These are phyloP conservation scores for Argynnis bischoffii DNA, from an alignment of 2,888 invertebrate species.

Conservation along the genomic window DNA sequence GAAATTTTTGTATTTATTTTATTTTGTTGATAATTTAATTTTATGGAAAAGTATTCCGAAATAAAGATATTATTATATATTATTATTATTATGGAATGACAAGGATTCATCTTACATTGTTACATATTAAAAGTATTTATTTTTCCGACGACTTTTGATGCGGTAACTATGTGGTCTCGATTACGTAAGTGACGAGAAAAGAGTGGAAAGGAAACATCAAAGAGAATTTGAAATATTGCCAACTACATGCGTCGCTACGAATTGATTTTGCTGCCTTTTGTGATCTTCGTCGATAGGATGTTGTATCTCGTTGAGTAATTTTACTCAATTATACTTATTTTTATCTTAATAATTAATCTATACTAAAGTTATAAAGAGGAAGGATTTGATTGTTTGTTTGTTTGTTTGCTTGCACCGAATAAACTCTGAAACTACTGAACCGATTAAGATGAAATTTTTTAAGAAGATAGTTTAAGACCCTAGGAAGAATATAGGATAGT, in stretches of 20 bases:
- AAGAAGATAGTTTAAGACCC: too few relatives aligned
- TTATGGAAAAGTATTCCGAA: too few relatives aligned
- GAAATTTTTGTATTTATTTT: too few relatives aligned
- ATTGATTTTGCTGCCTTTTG: slow-evolving; percentile 70
- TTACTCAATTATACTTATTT: slow-evolving; percentile 14
- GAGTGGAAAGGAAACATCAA: slow-evolving; percentile 63
- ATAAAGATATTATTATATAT: too few relatives aligned
- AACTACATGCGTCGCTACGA: slow-evolving; percentile 66
- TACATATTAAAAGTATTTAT: neutral
- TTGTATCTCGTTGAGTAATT: slow-evolving; percentile 31
- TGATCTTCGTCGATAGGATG: slow-evolving; percentile 40
- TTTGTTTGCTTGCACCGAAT: too few relatives aligned
- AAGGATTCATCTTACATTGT: neutral
- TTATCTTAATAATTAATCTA: slow-evolving; percentile 6
- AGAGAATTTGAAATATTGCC: slow-evolving; percentile 77
- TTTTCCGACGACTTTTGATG: slow-evolving; percentile 43
- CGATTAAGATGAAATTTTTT: too few relatives aligned
- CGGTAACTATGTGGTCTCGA: slow-evolving; percentile 46
- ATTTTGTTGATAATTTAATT: too few relatives aligned
- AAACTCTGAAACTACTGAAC: too few relatives aligned
- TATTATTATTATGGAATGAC: too few relatives aligned
- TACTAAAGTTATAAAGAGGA: too few relatives aligned
- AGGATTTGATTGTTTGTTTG: too few relatives aligned
- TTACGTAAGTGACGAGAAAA: slow-evolving; percentile 58
- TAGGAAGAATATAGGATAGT: too few relatives aligned